Evolutionary conservation across 2,797 vertebrate species (phyloP).

Genomic region (Forpus xanthops): DNA sequence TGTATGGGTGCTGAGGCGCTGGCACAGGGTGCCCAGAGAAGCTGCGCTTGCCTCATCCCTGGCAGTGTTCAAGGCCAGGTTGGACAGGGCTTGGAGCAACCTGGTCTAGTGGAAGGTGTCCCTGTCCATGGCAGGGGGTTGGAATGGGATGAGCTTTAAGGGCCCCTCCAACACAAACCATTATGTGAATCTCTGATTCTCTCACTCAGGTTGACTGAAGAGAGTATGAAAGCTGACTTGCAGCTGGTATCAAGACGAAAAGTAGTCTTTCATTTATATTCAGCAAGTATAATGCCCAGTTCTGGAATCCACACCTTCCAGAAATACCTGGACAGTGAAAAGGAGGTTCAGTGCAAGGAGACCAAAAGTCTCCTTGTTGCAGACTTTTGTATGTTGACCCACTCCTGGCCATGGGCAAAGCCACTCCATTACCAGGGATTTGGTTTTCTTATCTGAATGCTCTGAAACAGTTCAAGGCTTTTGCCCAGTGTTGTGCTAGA

Average conservation of each 20-base stretch:
- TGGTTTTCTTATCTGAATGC: not conserved
- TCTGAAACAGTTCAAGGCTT: not conserved
- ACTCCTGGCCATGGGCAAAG: not conserved
- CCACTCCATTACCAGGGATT: not conserved
- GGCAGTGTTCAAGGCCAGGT: not conserved
- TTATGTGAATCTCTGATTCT: not conserved
- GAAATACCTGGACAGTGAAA: not conserved
- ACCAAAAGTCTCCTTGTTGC: not conserved
- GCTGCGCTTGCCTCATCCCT: not conserved
- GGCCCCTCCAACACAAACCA: not conserved
- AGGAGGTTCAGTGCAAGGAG: not conserved
- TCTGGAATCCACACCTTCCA: not conserved
- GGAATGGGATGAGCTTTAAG: not conserved
- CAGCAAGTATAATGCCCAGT: not conserved
- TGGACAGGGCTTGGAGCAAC: not conserved
- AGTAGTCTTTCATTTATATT: not conserved
- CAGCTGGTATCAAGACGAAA: not conserved
- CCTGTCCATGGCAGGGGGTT: not conserved
- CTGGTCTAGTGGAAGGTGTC: not conserved
- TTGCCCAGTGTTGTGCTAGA: not conserved
- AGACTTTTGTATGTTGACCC: not conserved
- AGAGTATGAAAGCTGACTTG: not conserved
- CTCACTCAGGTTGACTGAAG: not conserved
- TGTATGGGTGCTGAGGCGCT: not conserved
- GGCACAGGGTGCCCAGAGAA: not conserved